A percentile compares a stretch with the other conserved stretches of the same genome.
phyloP scores from a whole-genome alignment of 1,140 invertebrate genomes.

The Tenebrio molitor region DNA sequence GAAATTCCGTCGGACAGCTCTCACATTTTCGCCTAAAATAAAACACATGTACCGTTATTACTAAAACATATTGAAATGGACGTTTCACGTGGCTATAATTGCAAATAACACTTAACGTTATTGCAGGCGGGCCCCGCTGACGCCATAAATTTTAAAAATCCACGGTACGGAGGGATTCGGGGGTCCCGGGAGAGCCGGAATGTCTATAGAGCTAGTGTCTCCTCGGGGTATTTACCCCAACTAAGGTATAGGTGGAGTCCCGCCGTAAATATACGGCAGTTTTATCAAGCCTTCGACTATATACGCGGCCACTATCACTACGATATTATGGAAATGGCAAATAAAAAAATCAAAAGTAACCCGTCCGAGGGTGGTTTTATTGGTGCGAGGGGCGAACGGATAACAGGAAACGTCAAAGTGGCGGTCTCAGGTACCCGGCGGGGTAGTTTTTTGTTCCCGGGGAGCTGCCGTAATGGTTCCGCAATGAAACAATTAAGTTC shows the following conservation, averaged over 20 bases:
- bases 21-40: slow-evolving; percentile 36
- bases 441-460: neutral
- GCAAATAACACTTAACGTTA: slow-evolving; percentile 52
- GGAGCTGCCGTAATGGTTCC: slow-evolving; percentile 17
- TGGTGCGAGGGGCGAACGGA: neutral
- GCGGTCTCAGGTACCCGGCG: slow-evolving; percentile 8
- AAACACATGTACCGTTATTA: slow-evolving; percentile 39
- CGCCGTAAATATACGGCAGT: slow-evolving; percentile 48
- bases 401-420: slow-evolving; percentile 20
- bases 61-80: slow-evolving; percentile 41
- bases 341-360: slow-evolving; percentile 49
- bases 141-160: slow-evolving; percentile 50
- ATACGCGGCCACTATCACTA: slow-evolving; percentile 45
- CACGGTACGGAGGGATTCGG: slow-evolving; percentile 27
- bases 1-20: slow-evolving; percentile 34
- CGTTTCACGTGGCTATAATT: slow-evolving; percentile 47
- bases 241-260: slow-evolving; percentile 46
- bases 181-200: slow-evolving; percentile 38
- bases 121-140: slow-evolving; percentile 43
- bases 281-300: slow-evolving; percentile 45
- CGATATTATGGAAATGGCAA: slow-evolving; percentile 50
- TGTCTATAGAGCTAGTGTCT: slow-evolving; percentile 46
- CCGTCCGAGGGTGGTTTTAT: slow-evolving; percentile 33
- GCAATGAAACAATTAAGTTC: slow-evolving; percentile 37
- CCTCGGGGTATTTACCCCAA: slow-evolving; percentile 44